Evolutionary conservation across 1,140 invertebrate genomes (phyloP).

Genomic region (Oscheius sp.): DNA sequence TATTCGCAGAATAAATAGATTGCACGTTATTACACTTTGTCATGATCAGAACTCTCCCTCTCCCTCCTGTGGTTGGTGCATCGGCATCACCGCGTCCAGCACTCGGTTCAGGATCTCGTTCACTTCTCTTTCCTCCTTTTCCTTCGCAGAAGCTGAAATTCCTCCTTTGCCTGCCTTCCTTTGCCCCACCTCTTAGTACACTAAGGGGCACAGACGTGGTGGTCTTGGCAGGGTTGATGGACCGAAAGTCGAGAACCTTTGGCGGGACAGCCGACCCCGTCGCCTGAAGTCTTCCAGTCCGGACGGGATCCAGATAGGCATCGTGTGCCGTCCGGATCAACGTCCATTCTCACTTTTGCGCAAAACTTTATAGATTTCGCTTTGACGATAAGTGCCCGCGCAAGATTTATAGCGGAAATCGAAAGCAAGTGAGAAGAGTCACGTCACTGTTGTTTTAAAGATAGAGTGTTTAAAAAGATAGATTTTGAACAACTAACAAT

Average conservation of each 20-base stretch:
- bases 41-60: too few species aligned
- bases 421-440: background rate
- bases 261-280: background rate
- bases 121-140: background rate
- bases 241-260: background rate
- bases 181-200: background rate
- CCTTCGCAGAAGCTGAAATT: background rate
- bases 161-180: background rate
- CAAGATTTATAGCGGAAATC: background rate
- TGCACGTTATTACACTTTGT: too few species aligned
- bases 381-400: too few species aligned
- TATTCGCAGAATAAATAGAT: too few species aligned
- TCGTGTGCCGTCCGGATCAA: too few species aligned
- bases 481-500: too few species aligned
- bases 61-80: background rate
- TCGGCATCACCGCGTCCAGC: background rate
- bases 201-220: background rate
- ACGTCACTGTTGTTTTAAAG: too few species aligned
- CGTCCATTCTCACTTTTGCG: too few species aligned
- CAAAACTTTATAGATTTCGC: too few species aligned
- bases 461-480: too few species aligned
- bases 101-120: background rate
- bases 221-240: background rate
- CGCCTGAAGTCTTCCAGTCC: too few species aligned
- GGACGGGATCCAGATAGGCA: too few species aligned